Base-by-base conservation (phyloP, 2,113 vertebrate species). In the Emydura subglobosa region DNA sequence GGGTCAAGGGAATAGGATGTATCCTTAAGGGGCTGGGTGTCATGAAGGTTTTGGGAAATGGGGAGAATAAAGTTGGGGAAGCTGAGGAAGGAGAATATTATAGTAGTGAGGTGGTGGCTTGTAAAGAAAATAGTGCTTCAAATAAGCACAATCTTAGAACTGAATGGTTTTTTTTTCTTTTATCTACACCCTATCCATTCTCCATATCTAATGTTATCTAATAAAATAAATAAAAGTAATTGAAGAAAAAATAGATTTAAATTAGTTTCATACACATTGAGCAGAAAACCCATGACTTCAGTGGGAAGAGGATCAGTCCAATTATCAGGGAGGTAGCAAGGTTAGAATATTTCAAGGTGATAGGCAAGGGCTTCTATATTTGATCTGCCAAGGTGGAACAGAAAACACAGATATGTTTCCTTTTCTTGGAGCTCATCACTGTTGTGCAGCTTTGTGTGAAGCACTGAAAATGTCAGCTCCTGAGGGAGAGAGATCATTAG, bases 351-450 rank as follows among this genome's bases (percentile, higher is more conserved):
- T 86, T 94, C 65, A 92, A 79, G 24, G 51, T 82, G 89, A 93
- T 85, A 91, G 44, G 42, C 53, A 94, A 72, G 83, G 44, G 4
- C 13, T 83, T 83, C 49, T 93, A 53, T 92, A 39, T 90, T 53
- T 95, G 51, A 79, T 86, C 49, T 91, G 81, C 47, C 57, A 89
- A 65, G 72, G 44, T 51, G 34, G 91, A 5, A 87, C 27, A 59
- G 24, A 57, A 96, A 95, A 47, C 39, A 83, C 22, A 68, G 34
- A 2, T 54, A 4, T 82, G 59, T 92, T 94, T 90, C 51, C 31
- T 89, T 83, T 88, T 79, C 76, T 89, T 94, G 89, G 87, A 96
- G 49, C 42, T 88, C 55, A 12, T 93, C 50, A 12, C 44, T 51
- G 54, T 53, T 44, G 2, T 82, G 72, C 34, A 59, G 84, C 85